These are phyloP conservation scores for Aegithalos caudatus DNA, from an alignment of 2,113 vertebrate species.

Conservation along the genomic window DNA sequence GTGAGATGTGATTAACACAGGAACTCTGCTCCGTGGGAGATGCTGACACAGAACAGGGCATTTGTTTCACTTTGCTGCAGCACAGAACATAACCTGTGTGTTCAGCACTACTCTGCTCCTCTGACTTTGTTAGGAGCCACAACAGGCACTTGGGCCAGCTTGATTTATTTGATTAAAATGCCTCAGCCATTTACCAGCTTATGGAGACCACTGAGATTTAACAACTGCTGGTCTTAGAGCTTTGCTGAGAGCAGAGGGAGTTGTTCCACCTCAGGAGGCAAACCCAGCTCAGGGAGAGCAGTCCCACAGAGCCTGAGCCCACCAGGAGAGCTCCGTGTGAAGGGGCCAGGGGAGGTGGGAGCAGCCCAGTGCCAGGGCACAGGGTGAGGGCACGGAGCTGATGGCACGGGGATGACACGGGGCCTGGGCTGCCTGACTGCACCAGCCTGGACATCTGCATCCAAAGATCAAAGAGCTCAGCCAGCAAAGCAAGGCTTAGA, in stretches of 20 bases:
- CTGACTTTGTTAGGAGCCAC: neutral
- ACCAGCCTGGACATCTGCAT: neutral
- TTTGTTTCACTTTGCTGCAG: neutral
- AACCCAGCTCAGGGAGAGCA: neutral
- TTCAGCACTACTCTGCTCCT: neutral
- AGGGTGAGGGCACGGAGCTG: neutral
- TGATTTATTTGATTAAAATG: neutral
- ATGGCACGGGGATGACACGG: neutral
- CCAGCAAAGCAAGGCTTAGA: neutral
- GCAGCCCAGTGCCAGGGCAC: neutral
- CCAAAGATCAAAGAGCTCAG: slow-evolving; percentile 70
- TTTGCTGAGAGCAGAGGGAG: neutral
- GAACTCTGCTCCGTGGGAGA: neutral
- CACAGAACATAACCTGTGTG: neutral
- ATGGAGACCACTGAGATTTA: neutral
- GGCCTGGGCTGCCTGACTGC: neutral
- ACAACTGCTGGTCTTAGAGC: neutral
- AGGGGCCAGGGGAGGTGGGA: fast-evolving
- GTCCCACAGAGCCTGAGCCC: fast-evolving
- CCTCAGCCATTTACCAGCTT: neutral
- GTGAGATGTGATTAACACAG: neutral
- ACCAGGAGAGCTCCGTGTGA: fast-evolving
- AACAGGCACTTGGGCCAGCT: too few relatives aligned
- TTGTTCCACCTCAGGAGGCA: neutral
- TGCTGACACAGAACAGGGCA: neutral